Evolutionary conservation across 1,140 invertebrate species (phyloP), one percentile per base, ranked within the genome.

Genomic region (Eulimnadia texana): DNA sequence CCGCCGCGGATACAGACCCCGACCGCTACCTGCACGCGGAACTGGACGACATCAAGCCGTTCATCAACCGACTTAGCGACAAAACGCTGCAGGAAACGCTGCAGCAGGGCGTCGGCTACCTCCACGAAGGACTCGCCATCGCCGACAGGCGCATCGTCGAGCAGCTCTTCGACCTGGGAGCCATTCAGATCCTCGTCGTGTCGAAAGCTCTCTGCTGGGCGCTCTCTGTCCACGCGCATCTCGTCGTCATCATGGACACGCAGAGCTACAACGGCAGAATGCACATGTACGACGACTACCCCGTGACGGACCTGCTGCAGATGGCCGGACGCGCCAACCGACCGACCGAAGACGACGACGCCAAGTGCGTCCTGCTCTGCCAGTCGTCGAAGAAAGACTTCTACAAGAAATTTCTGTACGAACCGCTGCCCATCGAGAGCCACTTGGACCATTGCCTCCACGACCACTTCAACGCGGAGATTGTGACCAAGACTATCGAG

Each of bases 401-500:
- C 77, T 98, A 94, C 76, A 97, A 97, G 70, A 99, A 99, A 27
- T 50, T 55, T 25, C 61, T 20, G 13, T 28, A 54, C 19, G 16
- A 47, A 3, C 60, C 16, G 64, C 65, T 68, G 61, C 61, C 65
- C 49, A 72, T 76, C 27, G 69, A 82, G 77, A 94, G 90, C 65
- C 93, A 98, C 76, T 75, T 98, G 66, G 94, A 99, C 77, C 94
- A 98, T 70, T 82, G 90, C 65, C 78, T 99, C 2, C 96, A 99
- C 73, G 96, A 99, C 78, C 97, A 99, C 75, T 97, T 99, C 72
- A 99, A 99, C 77, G 95, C 97, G 0, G 97, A 99, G 77, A 96
- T 99, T 58, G 95, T 99, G 0, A 99, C 96, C 0, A 98, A 98
- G 77, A 99, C 95, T 0, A 96, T 99, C 70, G 96, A 99, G 73